A percentile compares a stretch with the other conserved stretches of the same genome.
phyloP scores from a whole-genome alignment of 1,140 invertebrate genomes.

The Lamellibrachia luymesi region DNA sequence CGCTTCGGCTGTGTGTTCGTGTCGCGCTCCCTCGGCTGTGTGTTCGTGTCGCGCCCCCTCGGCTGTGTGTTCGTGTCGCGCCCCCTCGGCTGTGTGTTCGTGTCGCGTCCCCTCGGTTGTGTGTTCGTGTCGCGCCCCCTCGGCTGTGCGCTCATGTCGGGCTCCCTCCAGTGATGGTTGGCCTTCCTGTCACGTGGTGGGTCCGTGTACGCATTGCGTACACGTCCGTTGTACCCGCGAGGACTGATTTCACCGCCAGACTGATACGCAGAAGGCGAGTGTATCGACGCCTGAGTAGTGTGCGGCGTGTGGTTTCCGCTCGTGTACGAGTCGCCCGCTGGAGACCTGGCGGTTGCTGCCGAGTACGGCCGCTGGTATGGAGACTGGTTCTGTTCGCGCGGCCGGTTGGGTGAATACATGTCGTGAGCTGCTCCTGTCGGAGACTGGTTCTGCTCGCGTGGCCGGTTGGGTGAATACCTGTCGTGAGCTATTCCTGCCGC shows the following conservation, averaged over 20 bases:
- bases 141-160: not conserved
- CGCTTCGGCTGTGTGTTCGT: not conserved
- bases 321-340: not conserved
- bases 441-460: not conserved
- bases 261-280: not conserved
- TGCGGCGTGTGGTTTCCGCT: not conserved
- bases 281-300: not conserved
- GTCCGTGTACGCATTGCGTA: not conserved
- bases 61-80: not conserved
- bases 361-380: not conserved
- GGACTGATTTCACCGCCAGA: not conserved
- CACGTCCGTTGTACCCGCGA: not conserved
- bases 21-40: not conserved
- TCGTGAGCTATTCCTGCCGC: not conserved
- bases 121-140: not conserved
- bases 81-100: not conserved
- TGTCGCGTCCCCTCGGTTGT: not conserved
- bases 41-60: not conserved
- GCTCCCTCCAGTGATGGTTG: not conserved
- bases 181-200: not conserved
- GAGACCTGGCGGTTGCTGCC: not conserved
- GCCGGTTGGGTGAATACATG: not conserved
- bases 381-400: not conserved
- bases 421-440: not conserved
- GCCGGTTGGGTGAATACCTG: not conserved